Evolutionary conservation across 2,113 vertebrate species (phyloP), one percentile per base, ranked within the genome.

Genomic region (Muntiacus muntjak): DNA sequence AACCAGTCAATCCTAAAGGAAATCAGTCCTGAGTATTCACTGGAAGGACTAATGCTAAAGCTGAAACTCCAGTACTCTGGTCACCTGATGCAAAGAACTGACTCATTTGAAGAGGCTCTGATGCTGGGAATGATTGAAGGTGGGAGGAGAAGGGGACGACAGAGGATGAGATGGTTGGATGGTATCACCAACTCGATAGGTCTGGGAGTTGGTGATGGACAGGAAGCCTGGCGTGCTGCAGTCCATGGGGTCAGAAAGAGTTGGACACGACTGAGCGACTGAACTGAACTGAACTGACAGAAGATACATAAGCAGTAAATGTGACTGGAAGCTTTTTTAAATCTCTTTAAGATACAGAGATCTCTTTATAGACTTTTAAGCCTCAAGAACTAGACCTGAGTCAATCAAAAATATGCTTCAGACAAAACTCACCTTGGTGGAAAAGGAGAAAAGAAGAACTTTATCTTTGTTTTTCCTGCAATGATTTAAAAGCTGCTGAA

Each of bases 361-460:
- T 26, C 36, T 43, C 71, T 76, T 76, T 43, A 43, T 85, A 25
- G 78, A 25, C 43, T 91, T 71, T 97, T 83, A 95, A 0, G 0
- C 40, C 47, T 98, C 67, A 95, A 55, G 87, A 98, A 3, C 87
- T 64, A 95, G 50, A 90, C 67, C 7, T 87, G 0, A 3, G 64
- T 58, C 50, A 98, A 86, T 1, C 14, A 82, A 76, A 14, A 87
- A 84, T 4, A 94, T 25, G 95, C 55, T 91, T 58, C 71, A 95
- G 16, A 98, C 1, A 1, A 36, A 93, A 88, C 99, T 99, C 97
- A 99, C 99, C 99, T 99, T 99, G 55, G 99, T 99, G 19, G 99
- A 99, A 96, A 99, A 99, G 50, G 99, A 99, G 97, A 99, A 99
- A 95, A 99, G 98, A 52, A 99, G 99, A 89, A 99, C 98, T 99